A percentile compares a stretch with the other conserved stretches of the same genome.
Conservation (phyloP, 1,140 invertebrate genomes). For the Hyles vespertilio region DNA sequence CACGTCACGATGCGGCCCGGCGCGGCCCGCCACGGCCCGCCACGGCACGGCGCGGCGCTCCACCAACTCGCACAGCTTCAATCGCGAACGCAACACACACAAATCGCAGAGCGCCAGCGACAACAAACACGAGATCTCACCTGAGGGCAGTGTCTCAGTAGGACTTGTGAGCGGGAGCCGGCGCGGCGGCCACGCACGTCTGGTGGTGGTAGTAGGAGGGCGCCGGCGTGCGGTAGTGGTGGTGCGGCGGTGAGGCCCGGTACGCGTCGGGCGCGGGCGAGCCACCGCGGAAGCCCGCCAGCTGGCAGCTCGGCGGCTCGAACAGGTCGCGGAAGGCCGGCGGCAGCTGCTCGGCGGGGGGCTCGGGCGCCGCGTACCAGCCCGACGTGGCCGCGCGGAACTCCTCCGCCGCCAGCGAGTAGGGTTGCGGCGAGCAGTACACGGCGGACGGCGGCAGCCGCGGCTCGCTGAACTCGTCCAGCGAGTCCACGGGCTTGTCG, state of each 20-base stretch:
- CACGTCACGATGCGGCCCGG: slow-evolving; percentile 54
- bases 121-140: slow-evolving; percentile 36
- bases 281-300: slow-evolving; percentile 77
- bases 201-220: slow-evolving; percentile 76
- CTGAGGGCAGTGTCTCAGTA: slow-evolving; percentile 61
- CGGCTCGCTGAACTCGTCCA: slow-evolving; percentile 67
- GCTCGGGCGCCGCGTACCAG: slow-evolving; percentile 78
- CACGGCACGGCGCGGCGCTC: slow-evolving; percentile 39
- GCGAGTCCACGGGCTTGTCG: slow-evolving; percentile 68
- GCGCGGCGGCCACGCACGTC: slow-evolving; percentile 66
- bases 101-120: slow-evolving; percentile 45
- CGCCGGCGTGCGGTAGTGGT: slow-evolving; percentile 68
- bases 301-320: slow-evolving; percentile 76
- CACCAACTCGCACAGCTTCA: slow-evolving; percentile 54
- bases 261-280: slow-evolving; percentile 71
- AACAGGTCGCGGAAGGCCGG: slow-evolving; percentile 61
- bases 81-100: slow-evolving; percentile 45
- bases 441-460: slow-evolving; percentile 71
- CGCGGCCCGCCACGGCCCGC: slow-evolving; percentile 39
- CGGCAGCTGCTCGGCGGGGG: slow-evolving; percentile 69
- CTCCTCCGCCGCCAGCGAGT: slow-evolving; percentile 70
- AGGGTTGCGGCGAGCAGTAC: slow-evolving; percentile 74
- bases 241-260: slow-evolving; percentile 68
- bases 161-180: slow-evolving; percentile 64
- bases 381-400: slow-evolving; percentile 75